Evolutionary conservation across 1,140 invertebrate species (phyloP), one percentile per base, ranked within the genome.

Genomic region (Nixonia krombeini): DNA sequence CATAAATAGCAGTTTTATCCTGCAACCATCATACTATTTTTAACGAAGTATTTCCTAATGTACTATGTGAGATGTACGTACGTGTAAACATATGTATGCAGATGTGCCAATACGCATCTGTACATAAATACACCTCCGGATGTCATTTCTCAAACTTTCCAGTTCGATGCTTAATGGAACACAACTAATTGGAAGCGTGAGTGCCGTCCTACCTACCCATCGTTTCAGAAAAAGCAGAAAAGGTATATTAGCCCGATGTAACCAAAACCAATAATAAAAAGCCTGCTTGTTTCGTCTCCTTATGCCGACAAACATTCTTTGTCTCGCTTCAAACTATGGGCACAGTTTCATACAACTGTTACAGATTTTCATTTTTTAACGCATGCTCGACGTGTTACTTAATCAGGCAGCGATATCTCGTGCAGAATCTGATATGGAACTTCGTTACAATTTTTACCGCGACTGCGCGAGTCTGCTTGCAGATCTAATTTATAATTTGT

Each of bases 131-230:
- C 52, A 62, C 47, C n/a, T n/a, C n/a, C n/a, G n/a, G n/a, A n/a
- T n/a, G n/a, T n/a, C n/a, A n/a, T n/a, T n/a, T n/a, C n/a, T n/a
- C n/a, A n/a, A n/a, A n/a, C n/a, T 53, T 56, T 58, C 58, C 42
- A 53, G 59, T 16, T 38, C 8, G 46, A 13, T 40, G 31, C 49
- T 69, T 55, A 47, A 17, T 69, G 51, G 63, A 33, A 44, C 55
- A 35, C 55, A 59, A 64, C 55, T 70, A 70, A 70, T 70, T 70
- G 66, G 38, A 70, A 33, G 50, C 56, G 55, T 61, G 55, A 63
- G 59, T 45, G 53, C 45, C 55, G 53, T 69, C 49, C 58, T 44
- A 42, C 23, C 56, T 64, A 59, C 28, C 61, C 40, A 53, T 31
- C 51, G 40, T 56, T 50, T 63, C 55, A 64, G 46, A 31, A 56